A percentile compares a stretch with the other conserved stretches of the same genome.
phyloP scores from a whole-genome alignment of 2,113 vertebrate species.

The Jacana jacana region DNA sequence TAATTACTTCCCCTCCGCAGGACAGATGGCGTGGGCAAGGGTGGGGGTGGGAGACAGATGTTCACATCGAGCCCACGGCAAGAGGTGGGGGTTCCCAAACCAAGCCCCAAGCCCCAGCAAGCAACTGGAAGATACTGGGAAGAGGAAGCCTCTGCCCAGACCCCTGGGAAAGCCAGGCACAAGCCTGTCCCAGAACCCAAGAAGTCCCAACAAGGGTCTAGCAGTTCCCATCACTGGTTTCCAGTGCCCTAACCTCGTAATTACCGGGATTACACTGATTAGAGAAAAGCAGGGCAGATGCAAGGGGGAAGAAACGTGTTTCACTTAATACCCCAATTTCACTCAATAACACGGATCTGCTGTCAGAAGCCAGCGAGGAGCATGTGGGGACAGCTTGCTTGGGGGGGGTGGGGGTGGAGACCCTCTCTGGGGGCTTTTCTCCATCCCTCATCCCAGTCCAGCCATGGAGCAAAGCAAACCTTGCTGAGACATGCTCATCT shows the following conservation, averaged over 20 bases:
- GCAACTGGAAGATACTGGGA: not conserved
- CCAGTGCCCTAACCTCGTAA: not conserved
- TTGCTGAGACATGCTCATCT: rapidly evolving
- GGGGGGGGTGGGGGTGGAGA: not conserved
- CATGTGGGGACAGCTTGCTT: not conserved
- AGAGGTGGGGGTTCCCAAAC: too few species aligned
- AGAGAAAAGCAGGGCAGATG: not conserved
- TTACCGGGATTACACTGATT: not conserved
- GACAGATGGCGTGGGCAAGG: too few species aligned
- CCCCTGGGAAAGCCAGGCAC: not conserved
- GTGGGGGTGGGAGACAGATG: too few species aligned
- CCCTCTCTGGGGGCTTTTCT: rapidly evolving
- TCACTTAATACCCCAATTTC: not conserved
- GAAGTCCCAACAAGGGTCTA: not conserved
- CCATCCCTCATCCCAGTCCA: not conserved
- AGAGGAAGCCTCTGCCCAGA: not conserved
- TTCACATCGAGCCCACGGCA: too few species aligned
- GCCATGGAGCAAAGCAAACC: not conserved
- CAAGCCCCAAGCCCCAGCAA: too few species aligned
- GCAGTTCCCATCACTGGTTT: not conserved
- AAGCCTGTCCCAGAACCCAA: not conserved
- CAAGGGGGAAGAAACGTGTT: not conserved
- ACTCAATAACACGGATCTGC: not conserved
- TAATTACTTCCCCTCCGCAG: too few species aligned
- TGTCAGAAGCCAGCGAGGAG: not conserved